Conservation (phyloP, 53 echinoderm and acorn worm species). For the Temnopleurus reevesii region DNA sequence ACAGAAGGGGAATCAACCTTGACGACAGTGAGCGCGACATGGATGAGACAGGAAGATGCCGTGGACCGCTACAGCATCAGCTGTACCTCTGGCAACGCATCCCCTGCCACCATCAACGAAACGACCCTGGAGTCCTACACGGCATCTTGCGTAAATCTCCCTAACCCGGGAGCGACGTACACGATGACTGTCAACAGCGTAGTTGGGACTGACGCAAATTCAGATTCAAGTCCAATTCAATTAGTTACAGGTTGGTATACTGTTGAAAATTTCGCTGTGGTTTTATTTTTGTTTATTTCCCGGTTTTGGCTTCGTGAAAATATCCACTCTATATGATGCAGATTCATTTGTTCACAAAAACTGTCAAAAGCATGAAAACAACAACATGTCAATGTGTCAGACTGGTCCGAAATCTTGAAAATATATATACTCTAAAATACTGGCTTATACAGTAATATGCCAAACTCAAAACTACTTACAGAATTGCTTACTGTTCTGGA, state of each 20-base stretch:
- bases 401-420: too few relatives aligned
- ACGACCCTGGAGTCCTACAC: not conserved
- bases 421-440: too few relatives aligned
- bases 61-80: constrained; percentile 61
- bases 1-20: constrained; percentile 49
- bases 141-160: constrained; percentile 59
- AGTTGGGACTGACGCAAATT: constrained; percentile 43
- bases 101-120: not conserved
- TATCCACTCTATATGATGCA: too few relatives aligned
- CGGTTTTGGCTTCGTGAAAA: too few relatives aligned
- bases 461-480: too few relatives aligned
- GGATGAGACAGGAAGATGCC: constrained; percentile 56
- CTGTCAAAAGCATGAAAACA: too few relatives aligned
- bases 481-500: too few relatives aligned
- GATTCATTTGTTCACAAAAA: too few relatives aligned
- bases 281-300: too few relatives aligned
- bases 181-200: constrained; percentile 56
- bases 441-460: too few relatives aligned
- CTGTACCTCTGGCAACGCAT: constrained; percentile 40
- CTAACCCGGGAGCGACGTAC: constrained; percentile 64
- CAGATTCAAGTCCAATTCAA: constrained; percentile 49
- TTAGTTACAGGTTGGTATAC: constrained; percentile 66
- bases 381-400: too few relatives aligned
- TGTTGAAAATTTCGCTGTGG: too few relatives aligned
- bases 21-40: constrained; percentile 53